Evolutionary conservation across 2,113 vertebrate species (phyloP), one percentile per base, ranked within the genome.

Genomic region (Stomatorhinus ivindoensis): DNA sequence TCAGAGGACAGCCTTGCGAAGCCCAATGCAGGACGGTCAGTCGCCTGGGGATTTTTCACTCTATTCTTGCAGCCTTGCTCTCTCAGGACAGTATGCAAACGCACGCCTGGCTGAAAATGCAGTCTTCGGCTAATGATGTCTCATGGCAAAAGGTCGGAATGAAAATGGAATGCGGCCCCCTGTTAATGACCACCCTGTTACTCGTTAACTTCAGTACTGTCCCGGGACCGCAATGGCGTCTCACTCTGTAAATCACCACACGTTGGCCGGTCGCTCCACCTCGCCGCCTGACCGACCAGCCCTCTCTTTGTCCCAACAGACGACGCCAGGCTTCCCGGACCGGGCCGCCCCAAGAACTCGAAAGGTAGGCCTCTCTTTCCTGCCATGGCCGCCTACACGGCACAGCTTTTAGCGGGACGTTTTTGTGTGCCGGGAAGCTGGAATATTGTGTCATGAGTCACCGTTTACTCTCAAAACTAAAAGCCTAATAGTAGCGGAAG

Each of bases 21-120:
- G 47, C 46, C 80, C 35, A 42, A 89, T 89, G 80, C 88, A 85
- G 48, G 83, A 39, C 46, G 88, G 88, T 89, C 48, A 83, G 88
- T 89, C 1, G 0, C 31, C 31, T 87, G 87, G 35, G 87, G 50
- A 19, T 42, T 58, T 39, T 4, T 53, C 47, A 39, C 48, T 19
- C 47, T 39, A 27, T 17, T 31, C 50, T 35, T 15, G 9, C 13
- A 19, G n/a, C 11, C 50, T 3, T 35, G 85, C 31, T 53, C 50
- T 50, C 85, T 55, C 7, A 8, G 50, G 27, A 87, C 48, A 31
- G 50, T 31, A 53, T 39, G 50, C 85, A 39, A 51, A 39, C 7
- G 39, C 85, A 55, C 11, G 44, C 9, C 24, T 47, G 21, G 24
- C 42, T 24, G 39, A 47, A 83, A 83, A 83, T 39, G 19, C 6